A percentile compares a stretch with the other conserved stretches of the same genome.
phyloP scores from a whole-genome alignment of 2,888 invertebrate genomes.

The Sceliomorpha sp. region DNA sequence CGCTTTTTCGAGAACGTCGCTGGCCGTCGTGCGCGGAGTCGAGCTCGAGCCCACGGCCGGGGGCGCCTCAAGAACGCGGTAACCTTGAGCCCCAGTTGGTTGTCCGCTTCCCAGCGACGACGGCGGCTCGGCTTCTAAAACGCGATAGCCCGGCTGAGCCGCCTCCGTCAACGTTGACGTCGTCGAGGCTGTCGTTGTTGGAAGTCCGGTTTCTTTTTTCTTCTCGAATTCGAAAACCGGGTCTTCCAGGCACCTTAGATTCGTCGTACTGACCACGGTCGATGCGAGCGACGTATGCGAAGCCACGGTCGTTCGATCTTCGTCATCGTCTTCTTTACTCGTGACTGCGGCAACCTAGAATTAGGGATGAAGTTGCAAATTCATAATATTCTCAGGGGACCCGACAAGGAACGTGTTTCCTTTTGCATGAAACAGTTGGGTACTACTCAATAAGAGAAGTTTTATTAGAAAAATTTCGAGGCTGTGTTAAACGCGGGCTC shows the following conservation, averaged over 20 bases:
- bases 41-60: conserved; percentile 61
- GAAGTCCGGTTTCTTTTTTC: conserved; percentile 66
- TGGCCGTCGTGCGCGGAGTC: conserved; percentile 82
- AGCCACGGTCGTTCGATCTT: conserved; percentile 12
- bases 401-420: too few relatives aligned
- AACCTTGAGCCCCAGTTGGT: conserved; percentile 63
- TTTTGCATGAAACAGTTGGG: too few relatives aligned
- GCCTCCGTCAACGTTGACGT: conserved; percentile 38
- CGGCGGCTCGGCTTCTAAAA: conserved; percentile 81
- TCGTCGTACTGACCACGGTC: conserved; percentile 66
- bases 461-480: too few relatives aligned
- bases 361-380: too few relatives aligned
- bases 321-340: conserved; percentile 23
- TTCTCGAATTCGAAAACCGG: conserved; percentile 82
- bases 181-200: conserved; percentile 62
- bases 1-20: conserved; percentile 90
- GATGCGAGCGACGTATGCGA: conserved; percentile 13
- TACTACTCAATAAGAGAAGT: too few relatives aligned
- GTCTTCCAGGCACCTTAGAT: conserved; percentile 82
- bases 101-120: conserved; percentile 84
- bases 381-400: conserved; percentile 1
- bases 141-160: conserved; percentile 82
- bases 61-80: conserved; percentile 79
- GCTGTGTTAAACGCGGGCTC: too few relatives aligned
- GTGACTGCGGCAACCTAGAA: too few relatives aligned